A percentile compares a stretch with the other conserved stretches of the same genome.
phyloP scores from a whole-genome alignment of 2,888 invertebrate genomes.

The Lasioglossum marginatum region DNA sequence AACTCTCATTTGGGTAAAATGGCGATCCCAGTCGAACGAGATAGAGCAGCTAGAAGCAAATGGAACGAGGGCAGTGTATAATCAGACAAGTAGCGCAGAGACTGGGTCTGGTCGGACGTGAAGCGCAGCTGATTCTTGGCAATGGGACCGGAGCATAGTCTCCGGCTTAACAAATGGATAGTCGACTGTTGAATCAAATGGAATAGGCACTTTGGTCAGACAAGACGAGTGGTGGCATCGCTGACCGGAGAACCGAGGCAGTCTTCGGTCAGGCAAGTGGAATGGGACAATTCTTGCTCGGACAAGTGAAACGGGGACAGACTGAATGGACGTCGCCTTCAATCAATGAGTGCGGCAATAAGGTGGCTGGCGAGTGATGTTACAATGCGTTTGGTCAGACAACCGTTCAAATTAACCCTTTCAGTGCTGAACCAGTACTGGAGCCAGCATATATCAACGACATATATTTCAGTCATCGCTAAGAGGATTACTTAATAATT shows the following conservation, averaged over 20 bases:
- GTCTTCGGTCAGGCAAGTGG: constrained; percentile 5
- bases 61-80: constrained; percentile 4
- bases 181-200: background rate
- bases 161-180: background rate
- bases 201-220: background rate
- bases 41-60: background rate
- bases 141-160: background rate
- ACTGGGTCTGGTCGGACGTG: background rate
- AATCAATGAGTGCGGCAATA: background rate
- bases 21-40: background rate
- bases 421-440: background rate
- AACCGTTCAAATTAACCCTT: background rate
- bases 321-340: constrained; percentile 4
- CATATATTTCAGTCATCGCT: background rate
- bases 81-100: background rate
- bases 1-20: background rate
- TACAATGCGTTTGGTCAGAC: background rate
- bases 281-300: background rate
- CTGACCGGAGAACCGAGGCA: background rate
- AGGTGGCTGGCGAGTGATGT: background rate
- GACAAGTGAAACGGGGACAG: background rate
- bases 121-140: background rate
- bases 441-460: background rate
- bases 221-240: background rate
- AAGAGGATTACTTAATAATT: background rate